These are phyloP conservation scores for Tyrannus savana DNA, from an alignment of 2,113 vertebrate species.

Conservation along the genomic window DNA sequence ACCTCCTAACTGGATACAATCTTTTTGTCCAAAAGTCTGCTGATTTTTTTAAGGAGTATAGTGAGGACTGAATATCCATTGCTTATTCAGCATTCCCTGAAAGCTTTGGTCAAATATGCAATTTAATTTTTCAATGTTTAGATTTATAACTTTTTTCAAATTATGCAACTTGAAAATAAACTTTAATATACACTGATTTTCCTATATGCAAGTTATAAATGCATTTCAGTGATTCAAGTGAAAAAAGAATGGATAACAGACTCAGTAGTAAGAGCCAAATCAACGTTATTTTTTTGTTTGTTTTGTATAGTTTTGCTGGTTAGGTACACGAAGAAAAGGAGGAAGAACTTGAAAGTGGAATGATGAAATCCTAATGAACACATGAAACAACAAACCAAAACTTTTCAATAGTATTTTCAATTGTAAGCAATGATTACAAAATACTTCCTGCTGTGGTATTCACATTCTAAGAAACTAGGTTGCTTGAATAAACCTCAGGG, in stretches of 20 bases:
- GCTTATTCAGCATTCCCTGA: background rate
- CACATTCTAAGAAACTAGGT: background rate
- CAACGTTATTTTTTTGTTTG: background rate
- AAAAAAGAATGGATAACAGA: background rate
- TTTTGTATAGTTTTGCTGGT: background rate
- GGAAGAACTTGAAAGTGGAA: background rate
- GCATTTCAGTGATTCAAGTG: background rate
- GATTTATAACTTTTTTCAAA: background rate
- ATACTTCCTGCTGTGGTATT: background rate
- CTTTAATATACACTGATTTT: background rate
- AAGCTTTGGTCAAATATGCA: background rate
- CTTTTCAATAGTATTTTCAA: background rate
- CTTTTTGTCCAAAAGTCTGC: background rate
- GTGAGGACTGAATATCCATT: background rate
- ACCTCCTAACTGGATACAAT: background rate
- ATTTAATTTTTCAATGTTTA: background rate
- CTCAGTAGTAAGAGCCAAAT: background rate
- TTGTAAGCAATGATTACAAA: background rate
- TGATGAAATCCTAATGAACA: background rate
- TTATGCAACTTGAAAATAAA: background rate
- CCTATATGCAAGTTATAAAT: background rate
- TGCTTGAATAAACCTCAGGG: background rate
- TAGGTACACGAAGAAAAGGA: background rate
- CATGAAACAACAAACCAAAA: background rate
- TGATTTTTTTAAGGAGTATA: background rate